These are phyloP conservation scores for Physella acuta DNA, from an alignment of 1,140 invertebrate species.

Conservation along the genomic window DNA sequence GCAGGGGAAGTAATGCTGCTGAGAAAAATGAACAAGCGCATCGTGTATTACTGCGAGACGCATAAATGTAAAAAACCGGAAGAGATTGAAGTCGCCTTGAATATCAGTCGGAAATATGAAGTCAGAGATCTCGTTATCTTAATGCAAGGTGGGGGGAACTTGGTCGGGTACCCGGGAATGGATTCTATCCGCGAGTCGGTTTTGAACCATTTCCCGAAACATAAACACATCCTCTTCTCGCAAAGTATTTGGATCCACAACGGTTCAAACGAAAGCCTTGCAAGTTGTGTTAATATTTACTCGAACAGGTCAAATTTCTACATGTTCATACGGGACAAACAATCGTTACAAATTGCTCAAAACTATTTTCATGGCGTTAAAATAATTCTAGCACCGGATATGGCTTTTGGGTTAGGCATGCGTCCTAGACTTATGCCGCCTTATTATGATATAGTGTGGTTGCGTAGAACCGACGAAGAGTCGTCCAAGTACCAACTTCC, in stretches of 20 bases:
- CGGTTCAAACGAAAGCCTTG: background rate
- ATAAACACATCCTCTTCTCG: slow-evolving; percentile 27
- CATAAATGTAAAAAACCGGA: slow-evolving; percentile 11
- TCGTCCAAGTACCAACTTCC: slow-evolving; percentile 8
- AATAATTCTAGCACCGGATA: slow-evolving; percentile 26
- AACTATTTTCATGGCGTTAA: slow-evolving; percentile 16
- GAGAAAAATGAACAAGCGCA: slow-evolving; percentile 20
- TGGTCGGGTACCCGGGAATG: slow-evolving; percentile 27
- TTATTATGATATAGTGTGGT: slow-evolving; percentile 25
- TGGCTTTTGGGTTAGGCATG: slow-evolving; percentile 25
- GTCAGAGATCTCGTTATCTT: slow-evolving; percentile 29
- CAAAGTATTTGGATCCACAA: slow-evolving; percentile 27
- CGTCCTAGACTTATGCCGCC: slow-evolving; percentile 14
- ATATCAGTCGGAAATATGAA: slow-evolving; percentile 8
- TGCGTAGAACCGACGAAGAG: slow-evolving; percentile 21
- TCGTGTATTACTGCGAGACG: slow-evolving; percentile 33
- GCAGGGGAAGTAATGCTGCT: no score
- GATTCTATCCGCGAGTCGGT: slow-evolving; percentile 7
- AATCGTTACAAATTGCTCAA: slow-evolving; percentile 25
- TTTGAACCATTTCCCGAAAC: slow-evolving; percentile 23
- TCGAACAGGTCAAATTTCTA: slow-evolving; percentile 24
- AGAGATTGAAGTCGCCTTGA: background rate
- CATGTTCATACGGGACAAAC: slow-evolving; percentile 31
- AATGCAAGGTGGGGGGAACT: slow-evolving; percentile 33
- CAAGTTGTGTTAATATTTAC: slow-evolving; percentile 13